Base-by-base conservation (phyloP, 2,888 invertebrate genomes). In the Gastracanthus pulcherrimus region DNA sequence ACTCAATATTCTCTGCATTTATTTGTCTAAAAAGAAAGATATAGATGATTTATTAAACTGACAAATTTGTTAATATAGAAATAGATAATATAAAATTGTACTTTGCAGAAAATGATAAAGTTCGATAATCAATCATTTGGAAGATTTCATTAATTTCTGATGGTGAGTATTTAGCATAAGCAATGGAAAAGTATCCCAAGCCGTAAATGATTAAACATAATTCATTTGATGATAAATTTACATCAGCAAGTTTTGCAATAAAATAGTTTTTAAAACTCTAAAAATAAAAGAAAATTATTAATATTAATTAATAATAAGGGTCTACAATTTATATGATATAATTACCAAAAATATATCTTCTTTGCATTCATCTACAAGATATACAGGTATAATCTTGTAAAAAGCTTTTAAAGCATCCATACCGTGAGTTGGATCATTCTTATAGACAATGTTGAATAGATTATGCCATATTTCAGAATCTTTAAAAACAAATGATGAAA, bases 151-250 rank as follows among this genome's bases (percentile, higher is more conserved):
- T 88, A 0, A 93, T 89, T 80, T 92, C 90, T 9, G 88, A 84
- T 1, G 88, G 81, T 86, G 92, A 89, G 88, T 93, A 89, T 81
- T 88, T 85, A 82, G 91, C 91, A 81, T 92, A 92, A 3, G 92
- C 87, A 23, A 89, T 91, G 31, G 94, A 93, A 87, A 95, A 92
- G 76, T 93, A 91, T 51, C 94, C 94, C 86, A 94, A 93, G 34
- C 94, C 95, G 84, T 93, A 92, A 67, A 95, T 92, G 4, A 93
- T 93, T 70, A 94, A 89, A 26, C 92, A 92, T 66, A 93, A 90
- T 84, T 93, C 92, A 64, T 87, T 83, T 9, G 83, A 71, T 26
- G 83, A 58, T 19, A 85, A 69, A 58, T 66, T 58, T 41, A 64
- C 64, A 34, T 82, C 72, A 34, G 69, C 71, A 6, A 90, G 75